Evolutionary conservation across 2,797 vertebrate genomes (phyloP).

Genomic region (Vireo griseus): DNA sequence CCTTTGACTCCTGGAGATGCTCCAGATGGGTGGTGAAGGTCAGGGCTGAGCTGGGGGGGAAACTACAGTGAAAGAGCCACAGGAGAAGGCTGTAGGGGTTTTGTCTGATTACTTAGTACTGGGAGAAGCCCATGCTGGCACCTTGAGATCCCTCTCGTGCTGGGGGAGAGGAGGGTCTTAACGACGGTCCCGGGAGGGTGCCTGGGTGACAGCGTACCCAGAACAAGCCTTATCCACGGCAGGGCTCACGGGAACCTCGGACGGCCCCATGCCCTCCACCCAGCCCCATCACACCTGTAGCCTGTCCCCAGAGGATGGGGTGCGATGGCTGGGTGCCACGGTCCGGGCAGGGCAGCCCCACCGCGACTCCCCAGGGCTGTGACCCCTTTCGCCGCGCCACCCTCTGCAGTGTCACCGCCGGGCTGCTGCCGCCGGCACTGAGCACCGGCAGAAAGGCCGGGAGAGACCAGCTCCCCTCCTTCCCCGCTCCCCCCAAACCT

Average conservation of each 20-base stretch:
- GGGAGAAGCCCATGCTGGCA: not conserved
- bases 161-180: not conserved
- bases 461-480: not conserved
- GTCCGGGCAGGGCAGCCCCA: not conserved
- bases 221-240: not conserved
- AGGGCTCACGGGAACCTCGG: fast-evolving
- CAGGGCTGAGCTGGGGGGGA: not conserved
- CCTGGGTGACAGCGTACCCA: not conserved
- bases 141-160: not conserved
- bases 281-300: not conserved
- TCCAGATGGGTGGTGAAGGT: not conserved
- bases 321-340: fast-evolving
- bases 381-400: not conserved
- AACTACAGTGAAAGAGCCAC: not conserved
- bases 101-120: not conserved
- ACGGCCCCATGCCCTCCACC: fast-evolving
- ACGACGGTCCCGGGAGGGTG: fast-evolving
- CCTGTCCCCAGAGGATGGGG: not conserved
- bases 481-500: not conserved
- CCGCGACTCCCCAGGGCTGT: not conserved
- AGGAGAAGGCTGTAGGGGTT: not conserved
- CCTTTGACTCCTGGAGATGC: not conserved
- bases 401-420: not conserved
- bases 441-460: not conserved
- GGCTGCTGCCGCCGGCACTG: not conserved